Base-by-base conservation (phyloP, 2,797 vertebrate species). In the Malurus leucopterus region DNA sequence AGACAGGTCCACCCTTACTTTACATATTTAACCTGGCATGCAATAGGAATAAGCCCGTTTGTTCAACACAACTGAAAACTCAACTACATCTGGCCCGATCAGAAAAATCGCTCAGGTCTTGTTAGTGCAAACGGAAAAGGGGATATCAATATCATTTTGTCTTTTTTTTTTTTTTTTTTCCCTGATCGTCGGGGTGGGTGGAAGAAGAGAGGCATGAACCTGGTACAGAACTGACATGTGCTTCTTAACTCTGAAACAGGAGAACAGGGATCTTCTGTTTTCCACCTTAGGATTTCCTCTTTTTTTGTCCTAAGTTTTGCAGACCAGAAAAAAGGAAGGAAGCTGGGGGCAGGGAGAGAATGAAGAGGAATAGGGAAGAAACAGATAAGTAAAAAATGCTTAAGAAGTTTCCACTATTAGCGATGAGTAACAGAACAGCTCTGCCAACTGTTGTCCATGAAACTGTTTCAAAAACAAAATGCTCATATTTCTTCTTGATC, bases 281-380 rank as follows among this genome's bases (percentile, higher is more conserved):
- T 73, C 77, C 77, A 92, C 74, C 77, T 94, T 93, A 89, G 88
- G 70, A 91, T 94, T 93, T 94, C 91, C 88, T 93, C 76, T 89
- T 80, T 93, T 89, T 90, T 82, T 71, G 44, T 70, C 72, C 20
- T 2, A 62, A 81, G 77, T 57, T 73, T 79, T 88, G 80, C 68
- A 87, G 84, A 73, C 30, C 0, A 49, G 68, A 90, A 70, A 77
- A 93, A 79, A 74, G 71, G 84, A 95, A 95, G 93, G 65, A 95
- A 94, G 86, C 46, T 65, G 58, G 72, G 73, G 87, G 54, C n/a
- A 38, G 82, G 58, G 50, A 18, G 38, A 3, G 2, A 68, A 82
- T 54, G 57, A 55, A 73, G 38, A 86, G 18, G 72, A 92, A 89
- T 44, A 87, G 20, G 38, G 76, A 92, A 92, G 78, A 90, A 61